Conservation (phyloP, 35 echinoderm and acorn worm species). For the Lytechinus pictus region DNA sequence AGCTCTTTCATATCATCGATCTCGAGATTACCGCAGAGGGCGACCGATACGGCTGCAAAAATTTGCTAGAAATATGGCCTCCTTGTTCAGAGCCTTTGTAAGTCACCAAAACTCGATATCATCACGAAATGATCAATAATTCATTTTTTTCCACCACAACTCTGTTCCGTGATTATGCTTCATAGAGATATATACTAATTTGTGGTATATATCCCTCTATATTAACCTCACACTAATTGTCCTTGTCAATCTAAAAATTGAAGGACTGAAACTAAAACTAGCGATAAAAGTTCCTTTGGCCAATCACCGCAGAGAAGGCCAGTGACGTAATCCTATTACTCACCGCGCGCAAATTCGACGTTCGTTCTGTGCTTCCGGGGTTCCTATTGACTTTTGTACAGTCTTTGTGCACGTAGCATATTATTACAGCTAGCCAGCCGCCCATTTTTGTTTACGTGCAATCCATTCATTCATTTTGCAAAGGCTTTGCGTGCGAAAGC, state of each 20-base stretch:
- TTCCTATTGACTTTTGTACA: slow-evolving; percentile 20
- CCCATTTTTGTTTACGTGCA: neutral
- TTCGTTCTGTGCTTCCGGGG: slow-evolving; percentile 44
- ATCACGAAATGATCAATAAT: no score
- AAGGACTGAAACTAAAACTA: neutral
- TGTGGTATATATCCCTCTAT: no score
- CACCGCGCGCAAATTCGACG: slow-evolving; percentile 55
- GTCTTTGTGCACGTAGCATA: neutral
- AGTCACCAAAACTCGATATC: no score
- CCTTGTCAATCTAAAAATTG: neutral
- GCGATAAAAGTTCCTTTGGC: neutral
- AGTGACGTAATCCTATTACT: slow-evolving; percentile 21
- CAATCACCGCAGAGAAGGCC: neutral
- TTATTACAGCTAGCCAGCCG: neutral
- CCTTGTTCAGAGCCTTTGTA: no score
- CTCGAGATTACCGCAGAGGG: neutral
- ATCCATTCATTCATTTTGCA: slow-evolving; percentile 20
- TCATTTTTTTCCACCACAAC: no score
- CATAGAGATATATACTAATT: no score
- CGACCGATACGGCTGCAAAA: neutral
- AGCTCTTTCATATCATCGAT: no score
- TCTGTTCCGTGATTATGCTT: no score
- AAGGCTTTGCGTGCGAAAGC: neutral
- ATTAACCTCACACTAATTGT: no score
- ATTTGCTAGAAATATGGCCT: neutral